Conservation (phyloP, 2,888 invertebrate species). For the Synanthedon formicaeformis region DNA sequence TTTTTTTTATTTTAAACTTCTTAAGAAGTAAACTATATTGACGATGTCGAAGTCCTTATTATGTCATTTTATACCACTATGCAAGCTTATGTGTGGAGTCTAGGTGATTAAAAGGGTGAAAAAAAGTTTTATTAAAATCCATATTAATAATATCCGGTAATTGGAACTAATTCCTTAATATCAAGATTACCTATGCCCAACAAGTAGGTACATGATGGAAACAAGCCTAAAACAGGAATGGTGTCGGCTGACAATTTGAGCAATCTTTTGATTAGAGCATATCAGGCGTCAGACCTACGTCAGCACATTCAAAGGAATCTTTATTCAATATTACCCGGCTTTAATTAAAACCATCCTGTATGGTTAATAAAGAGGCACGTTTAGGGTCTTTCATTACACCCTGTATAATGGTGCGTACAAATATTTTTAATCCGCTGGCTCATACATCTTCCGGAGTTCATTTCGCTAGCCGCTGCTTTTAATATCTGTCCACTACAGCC, state of each 20-base stretch:
- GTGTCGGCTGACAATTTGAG: neutral
- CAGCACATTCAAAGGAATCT: conserved; percentile 33
- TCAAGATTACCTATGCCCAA: no score
- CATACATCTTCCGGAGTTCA: conserved; percentile 69
- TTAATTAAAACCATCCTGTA: conserved; percentile 59
- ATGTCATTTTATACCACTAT: no score
- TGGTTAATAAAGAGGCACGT: conserved; percentile 63
- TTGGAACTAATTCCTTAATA: no score
- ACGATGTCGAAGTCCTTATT: no score
- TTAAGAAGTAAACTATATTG: no score
- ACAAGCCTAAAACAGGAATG: neutral
- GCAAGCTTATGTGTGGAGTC: no score
- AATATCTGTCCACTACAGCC: conserved; percentile 24
- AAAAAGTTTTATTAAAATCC: no score
- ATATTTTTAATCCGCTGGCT: conserved; percentile 67
- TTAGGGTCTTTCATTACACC: conserved; percentile 63
- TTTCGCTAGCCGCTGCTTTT: conserved; percentile 54
- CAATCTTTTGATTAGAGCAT: conserved; percentile 8
- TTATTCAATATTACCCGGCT: conserved; percentile 47
- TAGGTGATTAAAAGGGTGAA: no score
- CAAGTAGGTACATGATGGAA: no score
- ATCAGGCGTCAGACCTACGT: conserved; percentile 45
- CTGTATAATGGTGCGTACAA: conserved; percentile 68
- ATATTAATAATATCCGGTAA: no score
- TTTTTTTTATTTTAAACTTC: no score